Evolutionary conservation across 2,888 invertebrate genomes (phyloP).

Genomic region (Therioaphis trifolii): DNA sequence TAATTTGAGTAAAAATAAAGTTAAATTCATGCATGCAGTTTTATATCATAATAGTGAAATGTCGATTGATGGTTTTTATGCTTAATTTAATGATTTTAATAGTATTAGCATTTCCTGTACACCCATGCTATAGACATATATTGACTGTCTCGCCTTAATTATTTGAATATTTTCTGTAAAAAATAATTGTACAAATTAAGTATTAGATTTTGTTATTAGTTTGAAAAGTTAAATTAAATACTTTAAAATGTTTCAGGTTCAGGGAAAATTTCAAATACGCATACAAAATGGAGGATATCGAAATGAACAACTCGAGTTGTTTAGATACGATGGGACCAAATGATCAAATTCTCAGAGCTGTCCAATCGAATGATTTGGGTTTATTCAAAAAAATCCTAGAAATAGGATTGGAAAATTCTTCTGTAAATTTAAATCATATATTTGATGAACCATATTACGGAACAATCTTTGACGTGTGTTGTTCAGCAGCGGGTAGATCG

Average conservation of each 20-base stretch:
- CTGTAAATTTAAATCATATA: conserved; percentile 72
- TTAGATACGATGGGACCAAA: conserved; percentile 65
- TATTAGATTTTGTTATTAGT: too few species aligned
- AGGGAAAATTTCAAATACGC: not conserved
- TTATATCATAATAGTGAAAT: too few species aligned
- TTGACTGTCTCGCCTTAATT: too few species aligned
- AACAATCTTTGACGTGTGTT: conserved; percentile 74
- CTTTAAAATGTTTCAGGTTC: too few species aligned
- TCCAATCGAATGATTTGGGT: conserved; percentile 71
- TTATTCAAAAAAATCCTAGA: conserved; percentile 72
- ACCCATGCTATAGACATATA: too few species aligned
- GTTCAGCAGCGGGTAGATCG: conserved; percentile 70
- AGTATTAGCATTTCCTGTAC: too few species aligned
- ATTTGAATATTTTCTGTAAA: too few species aligned
- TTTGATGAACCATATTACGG: conserved; percentile 74
- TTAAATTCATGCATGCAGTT: not conserved
- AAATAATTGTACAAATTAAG: too few species aligned
- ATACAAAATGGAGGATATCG: conserved; percentile 51
- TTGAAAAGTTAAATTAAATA: too few species aligned
- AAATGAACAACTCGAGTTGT: conserved; percentile 54
- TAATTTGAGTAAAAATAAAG: not conserved
- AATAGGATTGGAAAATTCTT: conserved; percentile 68
- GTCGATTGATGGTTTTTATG: too few species aligned
- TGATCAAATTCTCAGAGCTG: conserved; percentile 71
- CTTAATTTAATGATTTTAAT: too few species aligned